Conservation (phyloP, 2,888 invertebrate species). For the Lysandra bellargus region DNA sequence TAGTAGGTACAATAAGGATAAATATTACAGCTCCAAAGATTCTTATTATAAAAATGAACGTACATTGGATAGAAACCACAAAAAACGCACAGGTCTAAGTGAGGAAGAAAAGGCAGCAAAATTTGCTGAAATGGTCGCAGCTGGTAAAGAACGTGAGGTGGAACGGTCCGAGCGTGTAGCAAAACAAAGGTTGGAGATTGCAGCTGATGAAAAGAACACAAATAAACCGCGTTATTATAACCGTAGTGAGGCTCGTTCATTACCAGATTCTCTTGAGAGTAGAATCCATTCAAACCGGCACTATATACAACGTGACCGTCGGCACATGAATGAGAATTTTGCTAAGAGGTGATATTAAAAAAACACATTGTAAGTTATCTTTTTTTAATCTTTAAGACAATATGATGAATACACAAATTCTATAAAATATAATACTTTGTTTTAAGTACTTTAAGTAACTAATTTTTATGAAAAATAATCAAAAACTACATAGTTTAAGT, state of each 20-base stretch:
- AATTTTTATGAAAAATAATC: not conserved
- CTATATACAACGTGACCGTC: conserved; percentile 90
- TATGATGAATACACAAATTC: conserved; percentile 40
- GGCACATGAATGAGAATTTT: conserved; percentile 92
- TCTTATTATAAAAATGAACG: conserved; percentile 33
- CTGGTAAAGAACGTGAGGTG: conserved; percentile 86
- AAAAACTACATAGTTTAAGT: not conserved
- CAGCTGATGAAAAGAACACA: conserved; percentile 63
- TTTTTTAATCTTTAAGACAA: conserved; percentile 31
- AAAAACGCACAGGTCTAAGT: conserved; percentile 47
- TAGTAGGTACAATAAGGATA: not conserved
- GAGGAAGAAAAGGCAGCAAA: conserved; percentile 81
- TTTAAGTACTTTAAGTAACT: not conserved
- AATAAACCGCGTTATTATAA: conserved; percentile 83
- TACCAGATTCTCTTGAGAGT: conserved; percentile 87
- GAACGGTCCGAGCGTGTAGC: conserved; percentile 84
- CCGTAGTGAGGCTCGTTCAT: conserved; percentile 75
- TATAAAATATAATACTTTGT: conserved; percentile 31
- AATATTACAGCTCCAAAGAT: not conserved
- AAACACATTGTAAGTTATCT: conserved; percentile 30
- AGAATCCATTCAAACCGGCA: conserved; percentile 93
- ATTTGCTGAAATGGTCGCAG: conserved; percentile 88
- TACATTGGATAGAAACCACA: conserved; percentile 41
- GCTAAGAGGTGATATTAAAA: conserved; percentile 79
- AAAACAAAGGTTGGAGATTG: conserved; percentile 81